Percentiles rank a stretch among this genome's conserved stretches.
Conservation (phyloP, 2,797 vertebrate species). For the Podargus strigoides region DNA sequence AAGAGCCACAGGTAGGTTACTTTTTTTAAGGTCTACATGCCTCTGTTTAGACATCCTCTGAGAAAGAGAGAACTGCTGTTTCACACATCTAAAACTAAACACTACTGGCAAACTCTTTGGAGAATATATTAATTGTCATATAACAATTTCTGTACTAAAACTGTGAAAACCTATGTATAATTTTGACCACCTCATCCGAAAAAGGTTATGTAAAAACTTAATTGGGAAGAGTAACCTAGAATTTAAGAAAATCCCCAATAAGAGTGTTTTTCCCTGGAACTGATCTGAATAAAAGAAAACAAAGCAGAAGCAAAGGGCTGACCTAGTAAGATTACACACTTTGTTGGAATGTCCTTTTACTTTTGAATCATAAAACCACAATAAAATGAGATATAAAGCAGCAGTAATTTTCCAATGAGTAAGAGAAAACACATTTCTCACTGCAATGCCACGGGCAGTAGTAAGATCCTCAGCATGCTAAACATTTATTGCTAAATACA, state of each 20-base stretch:
- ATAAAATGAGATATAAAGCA: not conserved
- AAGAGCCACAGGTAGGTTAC: not conserved
- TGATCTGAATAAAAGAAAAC: not conserved
- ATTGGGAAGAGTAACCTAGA: not conserved
- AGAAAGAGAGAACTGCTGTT: not conserved
- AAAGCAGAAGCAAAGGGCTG: not conserved
- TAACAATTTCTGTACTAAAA: not conserved
- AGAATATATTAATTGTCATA: not conserved
- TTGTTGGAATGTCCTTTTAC: not conserved
- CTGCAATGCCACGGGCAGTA: not conserved
- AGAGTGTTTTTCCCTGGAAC: not conserved
- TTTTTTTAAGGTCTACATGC: not conserved
- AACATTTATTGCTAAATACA: not conserved
- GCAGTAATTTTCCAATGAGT: not conserved
- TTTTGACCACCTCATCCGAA: not conserved
- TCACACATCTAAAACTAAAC: not conserved
- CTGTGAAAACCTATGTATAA: not conserved
- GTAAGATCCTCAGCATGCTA: not conserved
- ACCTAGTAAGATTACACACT: not conserved
- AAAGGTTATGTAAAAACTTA: not conserved
- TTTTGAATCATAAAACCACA: not conserved
- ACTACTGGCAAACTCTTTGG: not conserved
- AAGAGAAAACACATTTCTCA: not conserved
- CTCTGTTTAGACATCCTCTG: not conserved
- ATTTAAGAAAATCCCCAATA: not conserved